Base-by-base conservation (phyloP, 2,888 invertebrate genomes). In the Agonopterix alstromeriana region DNA sequence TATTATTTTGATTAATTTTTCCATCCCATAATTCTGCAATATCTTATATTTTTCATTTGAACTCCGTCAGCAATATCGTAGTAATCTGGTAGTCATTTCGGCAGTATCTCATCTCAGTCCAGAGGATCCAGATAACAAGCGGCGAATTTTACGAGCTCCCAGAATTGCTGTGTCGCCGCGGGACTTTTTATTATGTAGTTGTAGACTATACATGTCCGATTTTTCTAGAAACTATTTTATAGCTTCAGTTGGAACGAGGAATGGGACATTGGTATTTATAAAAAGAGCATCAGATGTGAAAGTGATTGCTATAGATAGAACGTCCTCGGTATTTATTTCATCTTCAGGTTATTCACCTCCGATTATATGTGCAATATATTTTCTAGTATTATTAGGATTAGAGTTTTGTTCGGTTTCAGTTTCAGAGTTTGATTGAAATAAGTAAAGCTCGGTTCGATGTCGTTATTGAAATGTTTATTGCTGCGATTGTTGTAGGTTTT, bases 61-160 rank as follows among this genome's bases (percentile, higher is more conserved):
- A 17, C 11, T 38, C 11, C 35, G 46, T 46, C 35, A 46, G 35
- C 35, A 10, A n/a, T 27, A 12, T 36, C 41, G 10, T 14, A 47
- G 47, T 17, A 43, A 41, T 47, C 46, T 27, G 17, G 46, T 48
- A 36, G 52, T 54, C 49, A 54, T 61, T 63, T 61, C 56, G 55
- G 58, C 55, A 54, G 53, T 65, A 59, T 65, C 57, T 67, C 63
- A 60, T 66, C 65, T 58, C 63, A 57, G 57, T 58, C 49, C 43
- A 48, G 50, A 55, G 57, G 50, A 61, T 55, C 53, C 56, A 69
- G 72, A 76, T 81, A 80, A 81, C 77, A 73, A 73, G 75, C 63
- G 55, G 54, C 50, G 56, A 65, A 62, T 73, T 82, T 82, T 82
- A 84, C 70, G 78, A 78, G 56, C 64, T 52, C 60, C 58, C 67